Percentiles rank a stretch among this genome's conserved stretches.
phyloP scores from a whole-genome alignment of 2,113 vertebrate species.

The Rhombomys opimus region DNA sequence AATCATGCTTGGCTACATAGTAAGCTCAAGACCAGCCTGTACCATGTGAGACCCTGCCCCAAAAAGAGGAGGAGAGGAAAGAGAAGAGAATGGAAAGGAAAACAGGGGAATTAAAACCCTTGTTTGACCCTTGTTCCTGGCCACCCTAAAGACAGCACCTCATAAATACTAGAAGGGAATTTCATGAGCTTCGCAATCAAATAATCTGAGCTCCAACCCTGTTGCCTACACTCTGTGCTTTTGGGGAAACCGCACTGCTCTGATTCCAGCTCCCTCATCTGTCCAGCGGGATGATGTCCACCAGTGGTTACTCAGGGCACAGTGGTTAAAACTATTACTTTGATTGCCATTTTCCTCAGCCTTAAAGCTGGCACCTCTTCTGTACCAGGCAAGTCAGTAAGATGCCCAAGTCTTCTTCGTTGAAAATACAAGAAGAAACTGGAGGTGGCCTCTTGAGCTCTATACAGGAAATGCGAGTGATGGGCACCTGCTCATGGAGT shows the following conservation, averaged over 20 bases:
- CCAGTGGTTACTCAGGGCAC: background rate
- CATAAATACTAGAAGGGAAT: background rate
- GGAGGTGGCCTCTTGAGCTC: background rate
- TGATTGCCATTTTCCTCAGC: background rate
- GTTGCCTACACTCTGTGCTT: background rate
- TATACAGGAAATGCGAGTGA: fast-evolving
- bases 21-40: background rate
- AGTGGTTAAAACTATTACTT: background rate
- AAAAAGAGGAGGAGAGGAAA: background rate
- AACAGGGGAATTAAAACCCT: background rate
- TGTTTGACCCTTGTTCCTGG: background rate
- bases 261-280: background rate
- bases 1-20: background rate
- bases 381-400: background rate
- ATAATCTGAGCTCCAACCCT: background rate
- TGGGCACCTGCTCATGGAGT: fast-evolving
- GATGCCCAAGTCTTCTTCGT: background rate
- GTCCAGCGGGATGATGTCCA: background rate
- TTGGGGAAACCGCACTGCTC: background rate
- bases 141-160: background rate
- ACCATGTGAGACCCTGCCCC: background rate
- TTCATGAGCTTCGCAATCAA: background rate
- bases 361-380: background rate
- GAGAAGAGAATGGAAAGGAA: background rate
- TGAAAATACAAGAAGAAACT: background rate